A percentile compares a stretch with the other conserved stretches of the same genome.
phyloP scores from a whole-genome alignment of 1,140 invertebrate genomes.

The Drepana arcuata region DNA sequence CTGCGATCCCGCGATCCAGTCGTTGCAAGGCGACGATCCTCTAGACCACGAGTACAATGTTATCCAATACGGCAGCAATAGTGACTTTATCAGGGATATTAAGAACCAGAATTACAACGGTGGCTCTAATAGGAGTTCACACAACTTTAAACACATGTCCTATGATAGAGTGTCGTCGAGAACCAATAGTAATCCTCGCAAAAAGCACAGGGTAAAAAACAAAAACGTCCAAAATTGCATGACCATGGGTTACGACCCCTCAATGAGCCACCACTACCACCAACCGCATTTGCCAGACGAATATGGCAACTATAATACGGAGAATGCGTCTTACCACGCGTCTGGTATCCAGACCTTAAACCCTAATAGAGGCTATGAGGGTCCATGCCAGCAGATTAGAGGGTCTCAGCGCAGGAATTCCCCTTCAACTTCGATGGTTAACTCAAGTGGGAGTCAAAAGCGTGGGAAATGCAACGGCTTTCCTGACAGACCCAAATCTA shows the following conservation, averaged over 20 bases:
- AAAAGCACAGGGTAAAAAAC: conserved; percentile 64
- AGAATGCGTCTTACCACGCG: conserved; percentile 66
- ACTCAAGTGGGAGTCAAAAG: conserved; percentile 64
- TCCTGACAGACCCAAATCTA: conserved; percentile 68
- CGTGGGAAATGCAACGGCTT: conserved; percentile 53
- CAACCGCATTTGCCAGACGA: conserved; percentile 65
- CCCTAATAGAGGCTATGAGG: conserved; percentile 57
- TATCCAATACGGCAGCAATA: conserved; percentile 67
- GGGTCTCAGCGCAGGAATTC: conserved; percentile 63
- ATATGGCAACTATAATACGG: conserved; percentile 59
- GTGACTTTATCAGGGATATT: conserved; percentile 62
- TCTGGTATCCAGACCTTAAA: conserved; percentile 69
- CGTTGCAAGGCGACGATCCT: conserved; percentile 62
- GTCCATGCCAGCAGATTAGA: conserved; percentile 41
- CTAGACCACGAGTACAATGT: conserved; percentile 71
- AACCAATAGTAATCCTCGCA: conserved; percentile 68
- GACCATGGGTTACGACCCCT: conserved; percentile 65
- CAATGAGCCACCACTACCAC: conserved; percentile 64
- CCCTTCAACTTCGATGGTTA: conserved; percentile 54
- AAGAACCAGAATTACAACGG: conserved; percentile 67
- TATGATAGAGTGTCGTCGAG: conserved; percentile 64
- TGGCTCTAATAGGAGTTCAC: conserved; percentile 62
- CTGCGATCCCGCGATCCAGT: conserved; percentile 67
- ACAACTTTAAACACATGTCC: conserved; percentile 70
- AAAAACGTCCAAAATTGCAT: conserved; percentile 67